These are phyloP conservation scores for Drosophila kanapiae DNA, from an alignment of 1,140 invertebrate genomes.

Conservation along the genomic window DNA sequence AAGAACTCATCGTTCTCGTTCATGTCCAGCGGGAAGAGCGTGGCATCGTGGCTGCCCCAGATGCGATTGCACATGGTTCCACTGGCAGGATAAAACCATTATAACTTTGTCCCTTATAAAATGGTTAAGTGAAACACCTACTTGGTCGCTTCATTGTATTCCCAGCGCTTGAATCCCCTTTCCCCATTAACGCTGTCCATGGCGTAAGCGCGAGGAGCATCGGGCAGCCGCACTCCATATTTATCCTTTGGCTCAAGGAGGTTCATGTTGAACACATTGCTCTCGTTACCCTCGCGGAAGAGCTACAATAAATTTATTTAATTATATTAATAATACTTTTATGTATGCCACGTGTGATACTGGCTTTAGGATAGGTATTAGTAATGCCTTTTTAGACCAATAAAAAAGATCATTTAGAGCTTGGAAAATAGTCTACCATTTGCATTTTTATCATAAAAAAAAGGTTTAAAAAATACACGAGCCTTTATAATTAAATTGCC, in stretches of 20 bases:
- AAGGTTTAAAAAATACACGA: no score
- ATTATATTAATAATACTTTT: background rate
- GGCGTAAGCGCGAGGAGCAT: slow-evolving; percentile 75
- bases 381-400: background rate
- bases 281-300: slow-evolving; percentile 87
- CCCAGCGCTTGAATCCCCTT: slow-evolving; percentile 88
- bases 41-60: slow-evolving; percentile 88
- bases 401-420: background rate
- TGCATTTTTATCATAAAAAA: no score
- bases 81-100: slow-evolving; percentile 14
- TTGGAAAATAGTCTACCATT: no score
- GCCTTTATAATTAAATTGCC: background rate
- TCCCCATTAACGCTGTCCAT: slow-evolving; percentile 87
- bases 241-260: slow-evolving; percentile 61
- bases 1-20: slow-evolving; percentile 86
- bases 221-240: slow-evolving; percentile 38
- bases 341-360: background rate
- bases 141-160: slow-evolving; percentile 85
- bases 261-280: slow-evolving; percentile 87
- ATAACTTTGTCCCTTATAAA: no score
- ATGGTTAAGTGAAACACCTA: slow-evolving; percentile 14
- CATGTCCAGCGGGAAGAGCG: slow-evolving; percentile 87
- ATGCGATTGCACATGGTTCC: slow-evolving; percentile 87
- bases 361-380: background rate
- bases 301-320: slow-evolving; percentile 82